Evolutionary conservation across 53 echinoderm and acorn worm genomes (phyloP), one percentile per base, ranked within the genome.

Genomic region (Arbacia lixula): DNA sequence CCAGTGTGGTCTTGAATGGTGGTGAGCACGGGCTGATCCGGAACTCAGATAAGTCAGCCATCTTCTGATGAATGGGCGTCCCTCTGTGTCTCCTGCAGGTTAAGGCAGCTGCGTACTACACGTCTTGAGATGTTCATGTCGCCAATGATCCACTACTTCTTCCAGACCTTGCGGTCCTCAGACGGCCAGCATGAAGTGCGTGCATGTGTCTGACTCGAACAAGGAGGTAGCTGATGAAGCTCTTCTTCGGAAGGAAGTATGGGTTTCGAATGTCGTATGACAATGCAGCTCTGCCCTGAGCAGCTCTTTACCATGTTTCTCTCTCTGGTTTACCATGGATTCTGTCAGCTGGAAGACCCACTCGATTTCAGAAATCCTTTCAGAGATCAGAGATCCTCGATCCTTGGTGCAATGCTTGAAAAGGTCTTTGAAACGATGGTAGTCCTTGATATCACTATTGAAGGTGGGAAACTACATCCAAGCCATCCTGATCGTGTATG

Each of bases 21-120:
- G 93, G 87, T 32, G 79, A 82, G 35, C 86, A 89, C 16, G 86
- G 89, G 30, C 14, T 89, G 36, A 89, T 79, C 64, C 89, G 54
- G 61, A 89, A 92, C 25, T 89, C 89, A 67, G 89, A 87, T 39
- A 92, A 43, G 72, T 93, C 90, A 12, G 93, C 90, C 90, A 93
- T 93, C 36, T 63, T 93, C 40, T 93, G 90, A 28, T 83, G 31
- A 29, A 72, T 39, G 58, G 93, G 93, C 37, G 86, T 89, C 2
- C 93, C 87, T 51, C 73, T 86, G 84, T 86, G 41, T 31, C 41
- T 87, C 52, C 76, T 86, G 63, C 89, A 89, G 20, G 50, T 74
- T 28, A 36, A 69, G 21, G 54, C 92, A 92, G 14, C 64, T 19
- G 46, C 66, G 76, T 36, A 89, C 93, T 24, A 92, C 86, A 35